These are phyloP conservation scores for Tursiops truncatus DNA, from an alignment of 2,113 vertebrate species.

Conservation along the genomic window DNA sequence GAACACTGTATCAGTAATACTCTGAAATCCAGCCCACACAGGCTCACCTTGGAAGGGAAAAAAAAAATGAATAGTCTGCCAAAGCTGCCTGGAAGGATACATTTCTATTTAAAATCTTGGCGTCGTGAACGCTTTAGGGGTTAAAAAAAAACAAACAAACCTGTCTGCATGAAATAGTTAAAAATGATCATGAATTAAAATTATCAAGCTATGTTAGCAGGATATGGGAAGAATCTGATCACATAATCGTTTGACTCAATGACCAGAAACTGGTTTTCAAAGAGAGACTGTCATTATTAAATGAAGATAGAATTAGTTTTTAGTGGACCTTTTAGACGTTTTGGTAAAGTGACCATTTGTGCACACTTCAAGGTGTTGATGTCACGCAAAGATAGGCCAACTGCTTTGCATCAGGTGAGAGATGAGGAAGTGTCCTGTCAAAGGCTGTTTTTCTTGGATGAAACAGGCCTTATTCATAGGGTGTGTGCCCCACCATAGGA, in stretches of 20 bases:
- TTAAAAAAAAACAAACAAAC: not conserved
- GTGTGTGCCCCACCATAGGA: not conserved
- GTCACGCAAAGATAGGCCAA: not conserved
- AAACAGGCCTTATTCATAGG: not conserved
- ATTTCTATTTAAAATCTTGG: constrained; percentile 16
- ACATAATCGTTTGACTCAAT: not conserved
- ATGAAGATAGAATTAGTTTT: not conserved
- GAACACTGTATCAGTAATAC: not conserved
- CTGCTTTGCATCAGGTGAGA: not conserved
- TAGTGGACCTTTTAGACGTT: not conserved
- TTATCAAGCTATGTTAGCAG: not conserved
- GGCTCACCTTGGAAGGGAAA: not conserved
- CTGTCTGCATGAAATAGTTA: not conserved
- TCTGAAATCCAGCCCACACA: not conserved
- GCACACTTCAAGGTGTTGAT: not conserved
- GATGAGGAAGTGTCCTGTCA: not conserved
- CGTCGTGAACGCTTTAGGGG: not conserved
- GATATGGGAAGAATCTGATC: not conserved
- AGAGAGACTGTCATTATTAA: not conserved
- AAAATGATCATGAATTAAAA: constrained; percentile 35
- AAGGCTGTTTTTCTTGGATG: constrained; percentile 24
- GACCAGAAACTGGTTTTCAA: not conserved
- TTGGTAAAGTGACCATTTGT: not conserved
- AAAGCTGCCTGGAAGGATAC: not conserved
- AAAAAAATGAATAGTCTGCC: not conserved